Evolutionary conservation across 53 echinoderm and acorn worm genomes (phyloP), one percentile per base, ranked within the genome.

Genomic region (Holothuria leucospilota): DNA sequence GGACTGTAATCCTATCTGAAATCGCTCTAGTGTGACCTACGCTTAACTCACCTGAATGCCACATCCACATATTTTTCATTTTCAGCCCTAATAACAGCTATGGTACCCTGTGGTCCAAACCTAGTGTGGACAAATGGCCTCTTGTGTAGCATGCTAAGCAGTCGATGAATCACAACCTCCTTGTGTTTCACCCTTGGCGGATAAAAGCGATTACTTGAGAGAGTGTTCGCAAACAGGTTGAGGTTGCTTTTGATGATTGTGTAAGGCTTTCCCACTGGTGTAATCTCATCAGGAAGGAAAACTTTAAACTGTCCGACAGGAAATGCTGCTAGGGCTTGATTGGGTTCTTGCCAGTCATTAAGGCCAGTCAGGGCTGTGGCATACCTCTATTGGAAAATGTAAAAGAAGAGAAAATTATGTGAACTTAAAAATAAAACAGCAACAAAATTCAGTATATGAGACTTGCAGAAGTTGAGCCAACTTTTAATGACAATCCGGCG

Each of bases 141-240:
- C 11, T 89, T 82, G 77, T 96, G 96, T 65, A 96, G 93, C 93
- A 94, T 87, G 49, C 85, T 91, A 52, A 96, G 91, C 26, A 96
- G 78, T 28, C 85, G 78, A 53, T 94, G 93, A 56, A 96, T 67
- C n/a, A 91, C 66, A 10, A 89, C 69, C 88, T 86, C 94, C 69
- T 90, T 90, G 59, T 85, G 88, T 20, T 74, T 85, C 51, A 91
- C 91, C 77, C 61, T 84, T 5, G 96, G 94, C 12, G 96, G 96
- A 77, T 82, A 96, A 93, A 87, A 96, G 15, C 96, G 88, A 46
- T 96, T 96, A 85, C 94, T 96, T 68, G 96, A 96, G 72, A 96
- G 82, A 59, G 91, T 91, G 62, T 90, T 96, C 79, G 94, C 61
- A 60, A 96, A 91, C 78, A 87, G 51, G 71, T 91, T 87, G 25